A percentile compares a stretch with the other conserved stretches of the same genome.
phyloP scores from a whole-genome alignment of 2,113 vertebrate species.

The Cephalopterus ornatus region DNA sequence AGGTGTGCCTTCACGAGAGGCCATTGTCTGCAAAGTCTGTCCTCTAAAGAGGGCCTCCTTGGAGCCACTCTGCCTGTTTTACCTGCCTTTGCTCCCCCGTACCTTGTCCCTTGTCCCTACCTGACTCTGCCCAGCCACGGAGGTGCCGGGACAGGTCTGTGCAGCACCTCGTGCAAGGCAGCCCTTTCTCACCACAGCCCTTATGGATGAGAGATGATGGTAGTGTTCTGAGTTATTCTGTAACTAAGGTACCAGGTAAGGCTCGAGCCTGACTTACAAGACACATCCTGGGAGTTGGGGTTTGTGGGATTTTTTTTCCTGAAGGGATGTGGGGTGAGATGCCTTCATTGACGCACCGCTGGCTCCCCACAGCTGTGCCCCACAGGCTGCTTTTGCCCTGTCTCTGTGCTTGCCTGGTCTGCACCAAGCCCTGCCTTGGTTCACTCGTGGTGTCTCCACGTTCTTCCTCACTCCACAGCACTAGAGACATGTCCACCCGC shows the following conservation, averaged over 20 bases:
- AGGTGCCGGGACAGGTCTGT: rapidly evolving
- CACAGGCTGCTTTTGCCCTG: not conserved
- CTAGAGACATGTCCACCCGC: rapidly evolving
- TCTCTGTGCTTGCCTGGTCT: not conserved
- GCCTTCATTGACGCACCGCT: not conserved
- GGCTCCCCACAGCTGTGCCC: not conserved
- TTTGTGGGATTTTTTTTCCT: not conserved
- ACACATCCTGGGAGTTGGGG: not conserved
- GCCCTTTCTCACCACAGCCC: not conserved
- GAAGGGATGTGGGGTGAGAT: not conserved
- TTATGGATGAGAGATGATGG: rapidly evolving
- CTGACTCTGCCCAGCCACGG: not conserved
- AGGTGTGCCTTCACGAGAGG: not conserved
- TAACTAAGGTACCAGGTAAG: not conserved
- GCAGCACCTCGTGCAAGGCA: rapidly evolving
- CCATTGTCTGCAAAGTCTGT: not conserved
- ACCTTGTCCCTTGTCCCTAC: rapidly evolving
- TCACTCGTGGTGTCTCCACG: not conserved
- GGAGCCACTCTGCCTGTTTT: not conserved
- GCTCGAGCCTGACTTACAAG: not conserved
- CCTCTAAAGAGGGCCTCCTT: not conserved
- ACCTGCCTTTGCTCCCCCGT: not conserved
- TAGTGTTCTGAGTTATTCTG: not conserved
- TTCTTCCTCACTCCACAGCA: rapidly evolving
- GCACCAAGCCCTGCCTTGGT: not conserved